phyloP scores from a whole-genome alignment of 2,888 invertebrate genomes.

The Ellobium chinense region DNA sequence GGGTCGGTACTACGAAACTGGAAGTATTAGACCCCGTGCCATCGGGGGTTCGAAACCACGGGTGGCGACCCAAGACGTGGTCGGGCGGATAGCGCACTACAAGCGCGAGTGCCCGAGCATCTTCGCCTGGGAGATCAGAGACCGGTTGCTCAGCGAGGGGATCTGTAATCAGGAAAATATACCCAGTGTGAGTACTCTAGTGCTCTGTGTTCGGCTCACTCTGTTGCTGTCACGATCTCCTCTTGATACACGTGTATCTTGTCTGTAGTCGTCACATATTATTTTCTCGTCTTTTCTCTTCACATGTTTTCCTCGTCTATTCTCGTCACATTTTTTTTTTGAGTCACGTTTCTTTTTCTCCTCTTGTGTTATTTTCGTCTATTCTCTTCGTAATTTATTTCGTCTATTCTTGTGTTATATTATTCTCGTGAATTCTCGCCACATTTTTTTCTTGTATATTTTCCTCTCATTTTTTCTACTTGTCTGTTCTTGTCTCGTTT shows the following conservation, averaged over 20 bases:
- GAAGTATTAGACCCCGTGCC: conserved; percentile 95
- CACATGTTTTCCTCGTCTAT: no score
- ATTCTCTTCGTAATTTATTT: no score
- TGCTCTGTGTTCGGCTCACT: no score
- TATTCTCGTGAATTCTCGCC: no score
- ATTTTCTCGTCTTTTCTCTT: neutral
- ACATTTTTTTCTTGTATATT: no score
- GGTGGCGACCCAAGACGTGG: conserved; percentile 97
- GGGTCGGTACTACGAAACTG: conserved; percentile 98
- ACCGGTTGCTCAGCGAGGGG: conserved; percentile 91
- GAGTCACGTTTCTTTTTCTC: no score
- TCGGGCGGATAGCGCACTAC: conserved; percentile 94
- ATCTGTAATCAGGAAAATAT: conserved; percentile 88
- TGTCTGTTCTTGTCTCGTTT: no score
- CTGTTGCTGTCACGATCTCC: neutral
- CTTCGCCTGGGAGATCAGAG: conserved; percentile 98
- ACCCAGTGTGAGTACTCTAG: conserved; percentile 89
- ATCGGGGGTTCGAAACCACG: conserved; percentile 97
- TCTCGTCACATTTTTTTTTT: no score
- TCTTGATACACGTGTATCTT: neutral
- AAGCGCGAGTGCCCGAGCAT: conserved; percentile 97
- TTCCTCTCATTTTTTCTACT: no score
- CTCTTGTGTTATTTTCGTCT: no score
- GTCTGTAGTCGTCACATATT: no score
- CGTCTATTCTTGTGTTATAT: no score